Evolutionary conservation across 2,113 vertebrate genomes (phyloP).

Genomic region (Aphelocoma coerulescens): DNA sequence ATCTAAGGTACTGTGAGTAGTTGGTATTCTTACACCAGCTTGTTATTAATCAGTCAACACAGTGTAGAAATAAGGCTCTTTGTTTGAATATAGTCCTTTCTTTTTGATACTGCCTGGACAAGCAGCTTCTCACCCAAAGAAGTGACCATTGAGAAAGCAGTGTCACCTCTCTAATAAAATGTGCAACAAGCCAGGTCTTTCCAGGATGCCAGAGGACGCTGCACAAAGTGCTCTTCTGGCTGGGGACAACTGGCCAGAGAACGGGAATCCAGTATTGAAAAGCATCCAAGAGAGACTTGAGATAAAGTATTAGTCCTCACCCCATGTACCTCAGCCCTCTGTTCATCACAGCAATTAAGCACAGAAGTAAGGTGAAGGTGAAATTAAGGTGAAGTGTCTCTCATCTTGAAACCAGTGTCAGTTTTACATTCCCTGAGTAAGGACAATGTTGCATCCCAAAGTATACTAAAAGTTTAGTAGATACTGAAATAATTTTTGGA

Average conservation of each 20-base stretch:
- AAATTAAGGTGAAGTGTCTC: background rate
- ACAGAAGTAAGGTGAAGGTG: background rate
- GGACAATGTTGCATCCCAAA: background rate
- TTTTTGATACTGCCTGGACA: background rate
- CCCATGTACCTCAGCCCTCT: background rate
- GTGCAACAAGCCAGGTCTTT: background rate
- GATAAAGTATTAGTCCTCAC: background rate
- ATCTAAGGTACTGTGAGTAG: background rate
- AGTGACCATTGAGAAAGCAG: background rate
- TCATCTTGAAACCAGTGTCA: background rate
- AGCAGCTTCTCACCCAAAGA: background rate
- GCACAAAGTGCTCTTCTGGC: background rate
- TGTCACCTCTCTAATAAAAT: background rate
- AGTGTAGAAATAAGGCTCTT: background rate
- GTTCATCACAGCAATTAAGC: background rate
- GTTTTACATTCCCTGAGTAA: background rate
- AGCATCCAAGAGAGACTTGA: background rate
- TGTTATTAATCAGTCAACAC: background rate
- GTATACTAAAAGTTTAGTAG: background rate
- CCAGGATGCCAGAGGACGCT: background rate
- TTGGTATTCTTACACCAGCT: background rate
- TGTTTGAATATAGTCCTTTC: background rate
- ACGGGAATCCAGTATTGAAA: background rate
- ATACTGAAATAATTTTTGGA: background rate
- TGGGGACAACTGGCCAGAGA: background rate